Base-by-base conservation (phyloP, 2,888 invertebrate species). In the Coelogynopora nodosa region DNA sequence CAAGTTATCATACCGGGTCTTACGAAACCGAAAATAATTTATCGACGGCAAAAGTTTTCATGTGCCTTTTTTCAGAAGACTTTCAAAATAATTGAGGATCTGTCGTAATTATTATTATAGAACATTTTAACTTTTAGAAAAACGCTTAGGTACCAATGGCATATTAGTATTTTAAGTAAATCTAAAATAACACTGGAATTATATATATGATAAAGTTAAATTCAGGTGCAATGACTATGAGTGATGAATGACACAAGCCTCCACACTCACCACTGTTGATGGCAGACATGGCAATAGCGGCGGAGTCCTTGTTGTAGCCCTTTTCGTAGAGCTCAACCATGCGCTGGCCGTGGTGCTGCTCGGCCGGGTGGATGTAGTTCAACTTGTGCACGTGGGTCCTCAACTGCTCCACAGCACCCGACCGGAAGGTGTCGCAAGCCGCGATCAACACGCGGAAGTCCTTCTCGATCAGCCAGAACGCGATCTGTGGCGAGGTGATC, bases 381-480 rank as follows among this genome's bases (percentile, higher is more conserved):
- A 99, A 93, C 90, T 96, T 96, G 0, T 95, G 93, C 88, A 95
- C 95, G 92, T 99, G 99, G 0, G 99, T 99, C 67, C 98, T 94
- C 89, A 99, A 93, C 92, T 99, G 99, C 91, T 99, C 99, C 0
- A 99, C 99, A 29, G 99, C 99, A 87, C 99, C 99, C 0, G 99
- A 98, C 90, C 98, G 94, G 94, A 99, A 99, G 74, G 99, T 99
- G 93, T 99, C 99, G 91, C 99, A 98, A 27, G 99, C 99, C 2
- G 99, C 99, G 88, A 99, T 98, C 90, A 99, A 93, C 49, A 99
- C 99, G 49, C 95, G 94, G 91, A 97, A 94, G 90, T 96, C 95
- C 92, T 99, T 99, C 93, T 99, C 98, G 88, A 98, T 96, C 89
- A 99, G 93, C 99, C 99, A 99, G 93, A 99, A 99, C 90, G 97